Evolutionary conservation across 2,888 invertebrate species (phyloP).

Genomic region (Thereva unica): DNA sequence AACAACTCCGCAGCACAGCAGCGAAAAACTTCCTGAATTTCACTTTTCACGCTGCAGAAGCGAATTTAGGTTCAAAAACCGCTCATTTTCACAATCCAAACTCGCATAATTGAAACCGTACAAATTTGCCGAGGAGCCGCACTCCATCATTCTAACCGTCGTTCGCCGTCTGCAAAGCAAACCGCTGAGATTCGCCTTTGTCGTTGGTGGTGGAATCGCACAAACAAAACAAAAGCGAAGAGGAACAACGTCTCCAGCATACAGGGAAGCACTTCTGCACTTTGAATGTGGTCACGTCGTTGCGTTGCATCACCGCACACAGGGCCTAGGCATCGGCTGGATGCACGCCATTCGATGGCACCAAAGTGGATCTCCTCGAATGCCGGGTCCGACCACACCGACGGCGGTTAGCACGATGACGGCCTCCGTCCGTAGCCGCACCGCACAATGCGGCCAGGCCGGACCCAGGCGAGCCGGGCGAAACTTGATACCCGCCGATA

Average conservation of each 20-base stretch:
- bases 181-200: too few species aligned
- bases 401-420: slow-evolving; percentile 35
- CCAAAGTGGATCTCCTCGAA: slow-evolving; percentile 30
- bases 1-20: too few species aligned
- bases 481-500: slow-evolving; percentile 47
- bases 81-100: too few species aligned
- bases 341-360: slow-evolving; percentile 2
- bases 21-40: too few species aligned
- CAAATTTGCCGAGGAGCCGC: too few species aligned
- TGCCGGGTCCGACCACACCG: slow-evolving; percentile 38
- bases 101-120: too few species aligned
- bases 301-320: too few species aligned
- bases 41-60: too few species aligned
- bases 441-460: slow-evolving; percentile 40
- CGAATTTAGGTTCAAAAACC: too few species aligned
- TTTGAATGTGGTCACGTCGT: neutral
- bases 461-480: neutral
- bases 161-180: too few species aligned
- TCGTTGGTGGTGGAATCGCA: too few species aligned
- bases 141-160: too few species aligned
- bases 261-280: neutral
- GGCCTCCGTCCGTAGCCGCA: slow-evolving; percentile 40
- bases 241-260: neutral
- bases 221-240: neutral
- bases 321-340: slow-evolving; percentile 4